Evolutionary conservation across 1,140 invertebrate genomes (phyloP).

Genomic region (Galendromus occidentalis): DNA sequence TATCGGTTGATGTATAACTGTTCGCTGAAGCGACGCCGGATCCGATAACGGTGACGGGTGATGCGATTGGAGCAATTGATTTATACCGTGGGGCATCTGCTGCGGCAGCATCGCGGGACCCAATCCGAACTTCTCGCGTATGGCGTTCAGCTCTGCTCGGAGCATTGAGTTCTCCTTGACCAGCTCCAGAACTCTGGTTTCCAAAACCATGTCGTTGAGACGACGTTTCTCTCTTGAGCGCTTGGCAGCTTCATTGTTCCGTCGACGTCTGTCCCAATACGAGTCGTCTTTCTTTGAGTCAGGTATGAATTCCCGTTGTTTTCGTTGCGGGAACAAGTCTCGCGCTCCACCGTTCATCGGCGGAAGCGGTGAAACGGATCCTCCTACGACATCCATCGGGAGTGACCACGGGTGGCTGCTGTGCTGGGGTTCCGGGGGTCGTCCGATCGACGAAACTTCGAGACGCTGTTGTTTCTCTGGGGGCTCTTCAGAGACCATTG

Average conservation of each 20-base stretch:
- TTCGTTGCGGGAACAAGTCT: conserved; percentile 33
- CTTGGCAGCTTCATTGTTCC: conserved; percentile 91
- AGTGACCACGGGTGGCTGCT: not conserved
- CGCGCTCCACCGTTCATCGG: not conserved
- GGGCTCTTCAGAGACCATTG: conserved; percentile 7
- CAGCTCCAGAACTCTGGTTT: conserved; percentile 74
- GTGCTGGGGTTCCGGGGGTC: not conserved
- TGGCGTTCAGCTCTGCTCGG: conserved; percentile 70
- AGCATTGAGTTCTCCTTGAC: conserved; percentile 85
- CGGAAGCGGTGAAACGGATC: not conserved
- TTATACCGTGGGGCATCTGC: conserved; percentile 14
- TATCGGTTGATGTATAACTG: conserved; percentile 52
- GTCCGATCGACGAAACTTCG: not conserved
- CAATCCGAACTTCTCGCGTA: conserved; percentile 70
- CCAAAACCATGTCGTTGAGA: conserved; percentile 88
- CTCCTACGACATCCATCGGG: not conserved
- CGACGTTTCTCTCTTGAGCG: conserved; percentile 79
- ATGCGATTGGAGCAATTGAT: conserved; percentile 14
- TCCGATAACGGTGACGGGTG: conserved; percentile 3
- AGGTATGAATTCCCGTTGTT: conserved; percentile 86
- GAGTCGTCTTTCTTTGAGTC: conserved; percentile 90
- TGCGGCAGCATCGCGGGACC: conserved; percentile 11
- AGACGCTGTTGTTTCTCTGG: conserved; percentile 10
- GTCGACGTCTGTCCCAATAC: conserved; percentile 81
- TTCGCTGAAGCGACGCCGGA: conserved; percentile 47